phyloP scores from a whole-genome alignment of 2,113 vertebrate genomes.

The Lepidothrix coronata region DNA sequence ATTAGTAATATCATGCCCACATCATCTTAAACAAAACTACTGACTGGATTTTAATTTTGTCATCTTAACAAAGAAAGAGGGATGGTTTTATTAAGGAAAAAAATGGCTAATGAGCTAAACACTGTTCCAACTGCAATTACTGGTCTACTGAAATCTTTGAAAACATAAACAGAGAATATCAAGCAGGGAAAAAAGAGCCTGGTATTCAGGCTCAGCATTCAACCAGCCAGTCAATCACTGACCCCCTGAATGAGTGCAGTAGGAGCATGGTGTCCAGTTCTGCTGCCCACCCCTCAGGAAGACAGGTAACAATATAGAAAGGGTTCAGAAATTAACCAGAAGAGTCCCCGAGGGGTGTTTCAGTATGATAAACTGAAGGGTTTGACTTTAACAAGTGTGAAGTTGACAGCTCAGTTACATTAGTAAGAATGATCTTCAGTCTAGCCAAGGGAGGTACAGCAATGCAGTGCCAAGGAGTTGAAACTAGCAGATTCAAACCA shows the following conservation, averaged over 20 bases:
- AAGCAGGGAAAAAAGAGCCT: neutral
- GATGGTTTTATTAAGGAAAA: neutral
- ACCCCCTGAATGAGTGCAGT: neutral
- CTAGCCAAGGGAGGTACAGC: neutral
- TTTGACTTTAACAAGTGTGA: neutral
- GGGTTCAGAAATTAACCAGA: neutral
- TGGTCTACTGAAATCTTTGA: neutral
- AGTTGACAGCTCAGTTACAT: neutral
- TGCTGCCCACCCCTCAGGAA: neutral
- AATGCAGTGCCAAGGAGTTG: neutral
- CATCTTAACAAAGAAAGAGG: neutral
- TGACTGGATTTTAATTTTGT: neutral
- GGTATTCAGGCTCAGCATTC: neutral
- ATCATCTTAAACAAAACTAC: neutral
- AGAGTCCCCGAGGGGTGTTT: neutral
- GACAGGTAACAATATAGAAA: neutral
- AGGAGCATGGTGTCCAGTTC: neutral
- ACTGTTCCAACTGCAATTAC: neutral
- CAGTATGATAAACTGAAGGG: neutral
- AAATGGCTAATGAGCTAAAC: neutral
- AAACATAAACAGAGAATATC: neutral
- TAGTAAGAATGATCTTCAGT: neutral
- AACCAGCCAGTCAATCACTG: neutral
- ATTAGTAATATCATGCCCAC: neutral
- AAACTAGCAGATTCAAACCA: neutral